Base-by-base conservation (phyloP, 1,140 invertebrate species). In the Papilio glaucus region DNA sequence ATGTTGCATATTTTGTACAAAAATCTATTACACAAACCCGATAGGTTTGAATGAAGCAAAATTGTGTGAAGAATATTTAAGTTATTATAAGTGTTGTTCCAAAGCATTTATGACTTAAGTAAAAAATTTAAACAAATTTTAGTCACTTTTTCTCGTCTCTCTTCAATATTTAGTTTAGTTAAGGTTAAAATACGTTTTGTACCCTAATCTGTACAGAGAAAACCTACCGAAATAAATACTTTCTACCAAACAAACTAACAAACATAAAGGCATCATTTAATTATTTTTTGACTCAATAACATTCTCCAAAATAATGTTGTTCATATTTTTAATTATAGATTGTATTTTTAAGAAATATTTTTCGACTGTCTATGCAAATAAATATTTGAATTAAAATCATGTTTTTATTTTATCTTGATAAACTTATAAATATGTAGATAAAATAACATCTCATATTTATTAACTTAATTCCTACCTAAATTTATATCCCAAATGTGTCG, bases 81-180 rank as follows among this genome's bases (percentile, higher is more conserved):
- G 9, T 53, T 37, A 24, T 62, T 72, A 18, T 42, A 62, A 72
- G 67, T 75, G 79, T 79, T 83, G 80, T 84, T 84, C 78, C 81
- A 82, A 82, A 85, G 83, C 85, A 86, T 85, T 86, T 86, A 85
- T 73, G 15, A 65, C 26, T 74, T 71, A 45, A 73, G 53, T 49
- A 71, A 13, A 49, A 73, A 3, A 63, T 13, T 65, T 70, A 60
- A 69, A 70, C 74, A 62, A 68, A 69, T 45, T 13, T 67, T 37
- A 69, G 42, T 53, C 45, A 29, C 29, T 12, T 37, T 18, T 69
- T 45, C n/a, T 42, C 13, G 45, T 53, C 67, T 69, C 42, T 69
- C 45, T 69, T 62, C 29, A 62, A 61, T 33, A 33, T 61, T 68
- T 42, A 42, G 39, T 42, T 65, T 42, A 67, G 12, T 24, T 41